These are phyloP conservation scores for Rhadina sibilatrix DNA, from an alignment of 2,113 vertebrate species.

Conservation along the genomic window DNA sequence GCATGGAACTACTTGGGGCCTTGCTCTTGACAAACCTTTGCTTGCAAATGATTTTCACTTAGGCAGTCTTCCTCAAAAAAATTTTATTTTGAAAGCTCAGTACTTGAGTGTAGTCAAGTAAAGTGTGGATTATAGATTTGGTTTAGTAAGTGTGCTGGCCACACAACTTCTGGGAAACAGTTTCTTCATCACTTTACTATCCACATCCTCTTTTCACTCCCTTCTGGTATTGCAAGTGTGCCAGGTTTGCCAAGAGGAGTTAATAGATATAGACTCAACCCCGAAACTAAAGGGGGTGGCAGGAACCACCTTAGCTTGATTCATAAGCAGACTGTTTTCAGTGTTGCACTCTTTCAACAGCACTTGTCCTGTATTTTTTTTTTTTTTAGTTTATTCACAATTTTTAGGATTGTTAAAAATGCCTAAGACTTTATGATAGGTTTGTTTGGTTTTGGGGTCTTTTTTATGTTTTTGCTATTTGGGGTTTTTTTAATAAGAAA, in stretches of 20 bases:
- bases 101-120: not conserved
- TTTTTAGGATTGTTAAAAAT: not conserved
- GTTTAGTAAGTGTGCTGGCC: not conserved
- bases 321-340: not conserved
- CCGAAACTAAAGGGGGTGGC: not conserved
- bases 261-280: not conserved
- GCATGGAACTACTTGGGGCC: not conserved
- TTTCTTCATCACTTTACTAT: not conserved
- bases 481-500: not conserved
- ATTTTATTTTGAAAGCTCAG: not conserved
- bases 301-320: not conserved
- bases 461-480: not conserved
- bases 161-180: not conserved
- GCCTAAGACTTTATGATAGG: not conserved
- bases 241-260: not conserved
- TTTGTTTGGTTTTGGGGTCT: not conserved
- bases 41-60: not conserved
- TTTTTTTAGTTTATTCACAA: fast-evolving
- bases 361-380: not conserved
- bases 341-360: not conserved
- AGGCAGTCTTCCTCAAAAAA: not conserved
- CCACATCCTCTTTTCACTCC: not conserved
- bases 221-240: not conserved
- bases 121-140: not conserved
- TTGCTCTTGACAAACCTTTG: not conserved